Evolutionary conservation across 2,888 invertebrate genomes (phyloP), one percentile per base, ranked within the genome.

Genomic region (Agrotis ipsilon): DNA sequence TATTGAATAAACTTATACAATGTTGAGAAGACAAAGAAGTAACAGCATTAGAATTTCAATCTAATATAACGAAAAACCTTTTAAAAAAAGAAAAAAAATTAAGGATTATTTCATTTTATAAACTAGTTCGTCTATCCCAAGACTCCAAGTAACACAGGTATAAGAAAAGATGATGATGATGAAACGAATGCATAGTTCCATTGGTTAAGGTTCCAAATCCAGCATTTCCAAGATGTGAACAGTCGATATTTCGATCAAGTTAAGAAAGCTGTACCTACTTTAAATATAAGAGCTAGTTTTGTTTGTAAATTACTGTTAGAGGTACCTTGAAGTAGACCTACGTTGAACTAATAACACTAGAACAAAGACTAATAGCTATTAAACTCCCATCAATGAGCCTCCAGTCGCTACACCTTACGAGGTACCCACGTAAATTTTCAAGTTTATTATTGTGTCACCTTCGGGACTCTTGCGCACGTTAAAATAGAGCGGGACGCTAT

Each of bases 371-470:
- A n/a, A 51, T 49, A 70, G 21, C 57, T 11, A 67, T 77, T 64
- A 73, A 73, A 68, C 39, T 72, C 24, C 51, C 70, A 80, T 84
- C 80, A 82, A 84, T 84, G 74, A 79, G 64, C 49, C 66, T 61
- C 75, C 58, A 68, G 60, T 27, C 63, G 58, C 57, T 70, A 71
- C 73, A 75, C 76, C 71, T 77, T 77, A 72, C 64, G 62, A 61
- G 49, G 49, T 78, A 80, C 86, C 83, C 81, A 84, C 85, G 83
- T 81, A 79, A 76, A 83, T 83, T 76, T 81, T 78, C 85, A 79
- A 81, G 84, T 89, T 86, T 90, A 89, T 88, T 88, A 87, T 81
- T 84, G 89, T 91, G 92, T 92, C 92, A 92, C 92, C 92, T 91
- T 92, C 91, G 86, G 54, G 70, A 81, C 83, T 75, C 80, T 80